Percentiles rank a stretch among this genome's conserved stretches.
phyloP scores from a whole-genome alignment of 2,113 vertebrate species.

The Pipra filicauda region DNA sequence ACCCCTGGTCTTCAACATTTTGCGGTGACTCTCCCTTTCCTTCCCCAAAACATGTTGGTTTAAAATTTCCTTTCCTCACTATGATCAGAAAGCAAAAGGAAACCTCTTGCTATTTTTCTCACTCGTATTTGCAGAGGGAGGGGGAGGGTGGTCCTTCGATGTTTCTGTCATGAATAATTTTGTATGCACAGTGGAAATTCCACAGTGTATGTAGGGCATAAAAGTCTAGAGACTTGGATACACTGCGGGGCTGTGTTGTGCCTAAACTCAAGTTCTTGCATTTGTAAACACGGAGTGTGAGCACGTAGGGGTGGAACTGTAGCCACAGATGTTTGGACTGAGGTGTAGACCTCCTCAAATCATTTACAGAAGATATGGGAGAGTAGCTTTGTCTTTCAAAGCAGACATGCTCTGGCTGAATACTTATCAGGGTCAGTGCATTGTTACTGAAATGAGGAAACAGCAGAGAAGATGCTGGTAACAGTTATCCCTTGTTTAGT shows the following conservation, averaged over 20 bases:
- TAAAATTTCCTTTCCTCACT: slow-evolving; percentile 1
- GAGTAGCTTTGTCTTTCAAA: slow-evolving; percentile 6
- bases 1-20: background rate
- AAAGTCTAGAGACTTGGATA: slow-evolving; percentile 26
- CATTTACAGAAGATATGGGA: background rate
- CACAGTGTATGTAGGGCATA: slow-evolving; percentile 47
- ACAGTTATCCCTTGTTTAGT: background rate
- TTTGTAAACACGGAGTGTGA: background rate
- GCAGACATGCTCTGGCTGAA: background rate
- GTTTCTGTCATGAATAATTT: slow-evolving; percentile 53
- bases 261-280: background rate
- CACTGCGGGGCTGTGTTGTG: background rate
- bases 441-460: background rate
- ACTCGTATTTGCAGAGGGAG: background rate
- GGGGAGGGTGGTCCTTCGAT: background rate
- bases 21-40: background rate
- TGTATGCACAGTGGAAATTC: slow-evolving; percentile 43
- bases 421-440: background rate
- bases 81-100: background rate
- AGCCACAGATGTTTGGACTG: background rate
- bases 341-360: slow-evolving; percentile 14
- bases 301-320: background rate
- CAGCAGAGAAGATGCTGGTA: background rate
- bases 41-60: background rate
- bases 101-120: slow-evolving; percentile 1